Conservation (phyloP, 2,113 vertebrate genomes). For the Sturnus vulgaris region DNA sequence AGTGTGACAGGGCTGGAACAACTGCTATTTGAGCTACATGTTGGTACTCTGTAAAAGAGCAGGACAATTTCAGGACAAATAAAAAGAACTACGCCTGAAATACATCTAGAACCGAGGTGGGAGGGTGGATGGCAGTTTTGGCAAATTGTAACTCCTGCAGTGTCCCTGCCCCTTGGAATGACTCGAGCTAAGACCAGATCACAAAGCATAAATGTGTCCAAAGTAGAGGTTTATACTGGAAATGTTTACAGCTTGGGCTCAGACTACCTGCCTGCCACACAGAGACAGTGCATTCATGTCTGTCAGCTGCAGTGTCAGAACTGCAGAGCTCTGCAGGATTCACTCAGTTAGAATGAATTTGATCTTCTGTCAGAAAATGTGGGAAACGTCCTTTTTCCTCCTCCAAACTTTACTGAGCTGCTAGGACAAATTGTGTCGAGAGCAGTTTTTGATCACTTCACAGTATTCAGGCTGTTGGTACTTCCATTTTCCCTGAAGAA, state of each 20-base stretch:
- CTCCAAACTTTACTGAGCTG: neutral
- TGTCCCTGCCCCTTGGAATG: neutral
- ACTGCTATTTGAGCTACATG: neutral
- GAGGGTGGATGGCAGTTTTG: neutral
- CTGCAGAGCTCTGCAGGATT: neutral
- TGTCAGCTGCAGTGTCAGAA: neutral
- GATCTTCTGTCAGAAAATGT: neutral
- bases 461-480: neutral
- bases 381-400: neutral
- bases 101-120: neutral
- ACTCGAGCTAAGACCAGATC: neutral
- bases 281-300: neutral
- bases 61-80: neutral
- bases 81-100: neutral
- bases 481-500: constrained; percentile 4
- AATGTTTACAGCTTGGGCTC: neutral
- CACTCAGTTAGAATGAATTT: neutral
- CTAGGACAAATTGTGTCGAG: neutral
- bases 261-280: neutral
- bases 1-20: neutral
- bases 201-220: neutral
- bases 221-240: neutral
- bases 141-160: neutral
- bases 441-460: neutral
- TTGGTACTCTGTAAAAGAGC: neutral